A percentile compares a stretch with the other conserved stretches of the same genome.
Evolutionary conservation across 2,888 invertebrate genomes (phyloP).

Genomic region (Netelia fuscicornis): DNA sequence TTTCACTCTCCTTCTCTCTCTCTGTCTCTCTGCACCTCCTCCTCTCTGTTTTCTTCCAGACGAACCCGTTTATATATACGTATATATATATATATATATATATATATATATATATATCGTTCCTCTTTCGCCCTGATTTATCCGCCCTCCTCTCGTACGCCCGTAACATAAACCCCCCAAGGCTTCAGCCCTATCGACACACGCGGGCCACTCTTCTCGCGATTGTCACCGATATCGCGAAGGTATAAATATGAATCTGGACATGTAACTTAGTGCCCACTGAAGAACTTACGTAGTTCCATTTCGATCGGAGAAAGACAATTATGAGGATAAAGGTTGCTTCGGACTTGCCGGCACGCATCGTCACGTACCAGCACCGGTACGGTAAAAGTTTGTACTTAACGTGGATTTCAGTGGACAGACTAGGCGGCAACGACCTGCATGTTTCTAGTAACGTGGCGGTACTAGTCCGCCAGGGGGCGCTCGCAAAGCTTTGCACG

Average conservation of each 20-base stretch:
- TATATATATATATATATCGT: conserved; percentile 36
- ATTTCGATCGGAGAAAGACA: no score
- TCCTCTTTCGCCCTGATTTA: conserved; percentile 63
- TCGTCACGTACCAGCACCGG: no score
- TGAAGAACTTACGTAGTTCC: neutral
- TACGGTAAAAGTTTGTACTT: no score
- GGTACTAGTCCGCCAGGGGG: no score
- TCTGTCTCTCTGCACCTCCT: conserved; percentile 13
- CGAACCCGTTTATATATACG: conserved; percentile 47
- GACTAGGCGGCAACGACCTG: no score
- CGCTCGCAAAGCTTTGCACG: no score
- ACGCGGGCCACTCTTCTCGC: conserved; percentile 35
- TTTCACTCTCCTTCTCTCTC: neutral
- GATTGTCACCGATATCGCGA: conserved; percentile 49
- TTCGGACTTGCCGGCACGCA: no score
- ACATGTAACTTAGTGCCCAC: conserved; percentile 2
- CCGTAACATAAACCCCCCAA: conserved; percentile 34
- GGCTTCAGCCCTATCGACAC: conserved; percentile 42
- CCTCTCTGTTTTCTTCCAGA: conserved; percentile 12
- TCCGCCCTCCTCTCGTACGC: conserved; percentile 58
- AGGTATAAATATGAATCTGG: conserved; percentile 11
- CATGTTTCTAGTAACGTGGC: no score
- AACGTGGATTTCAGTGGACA: no score
- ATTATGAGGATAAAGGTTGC: no score
- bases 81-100: conserved; percentile 31